Evolutionary conservation across 2,888 invertebrate species (phyloP).

Genomic region (Achlya flavicornis): DNA sequence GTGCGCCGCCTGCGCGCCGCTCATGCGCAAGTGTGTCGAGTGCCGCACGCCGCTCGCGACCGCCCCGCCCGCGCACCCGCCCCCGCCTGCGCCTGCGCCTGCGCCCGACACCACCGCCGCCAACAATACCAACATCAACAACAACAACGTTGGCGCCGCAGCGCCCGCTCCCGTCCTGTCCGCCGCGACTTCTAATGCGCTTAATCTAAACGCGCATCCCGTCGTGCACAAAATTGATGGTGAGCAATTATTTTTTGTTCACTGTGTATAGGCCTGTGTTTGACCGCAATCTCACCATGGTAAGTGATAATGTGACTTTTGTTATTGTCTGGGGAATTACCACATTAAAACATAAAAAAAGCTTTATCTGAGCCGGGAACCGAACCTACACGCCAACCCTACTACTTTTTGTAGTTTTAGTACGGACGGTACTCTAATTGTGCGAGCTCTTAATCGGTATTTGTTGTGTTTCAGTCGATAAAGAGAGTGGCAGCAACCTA

Average conservation of each 20-base stretch:
- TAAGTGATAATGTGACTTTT: no score
- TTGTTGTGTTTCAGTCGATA: conserved; percentile 50
- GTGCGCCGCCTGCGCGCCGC: conserved; percentile 92
- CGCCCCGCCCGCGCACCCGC: conserved; percentile 68
- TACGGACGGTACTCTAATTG: no score
- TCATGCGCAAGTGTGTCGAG: conserved; percentile 99
- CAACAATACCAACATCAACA: conserved; percentile 1
- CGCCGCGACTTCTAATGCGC: not conserved
- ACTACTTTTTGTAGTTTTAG: not conserved
- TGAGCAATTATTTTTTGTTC: conserved; percentile 31
- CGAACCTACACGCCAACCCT: no score
- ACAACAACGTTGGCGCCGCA: not conserved
- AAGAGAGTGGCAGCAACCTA: conserved; percentile 70
- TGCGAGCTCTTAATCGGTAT: not conserved
- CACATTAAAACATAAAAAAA: no score
- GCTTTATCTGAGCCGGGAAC: no score
- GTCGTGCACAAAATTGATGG: conserved; percentile 43
- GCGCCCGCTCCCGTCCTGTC: conserved; percentile 12
- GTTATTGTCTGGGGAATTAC: no score
- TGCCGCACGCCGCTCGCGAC: conserved; percentile 92
- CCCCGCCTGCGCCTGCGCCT: conserved; percentile 33
- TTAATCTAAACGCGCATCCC: conserved; percentile 7
- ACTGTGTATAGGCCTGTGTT: no score
- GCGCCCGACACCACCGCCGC: conserved; percentile 15
- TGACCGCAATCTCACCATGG: no score